phyloP scores from a whole-genome alignment of 2,113 vertebrate genomes.

The Marcusenius ussheri region DNA sequence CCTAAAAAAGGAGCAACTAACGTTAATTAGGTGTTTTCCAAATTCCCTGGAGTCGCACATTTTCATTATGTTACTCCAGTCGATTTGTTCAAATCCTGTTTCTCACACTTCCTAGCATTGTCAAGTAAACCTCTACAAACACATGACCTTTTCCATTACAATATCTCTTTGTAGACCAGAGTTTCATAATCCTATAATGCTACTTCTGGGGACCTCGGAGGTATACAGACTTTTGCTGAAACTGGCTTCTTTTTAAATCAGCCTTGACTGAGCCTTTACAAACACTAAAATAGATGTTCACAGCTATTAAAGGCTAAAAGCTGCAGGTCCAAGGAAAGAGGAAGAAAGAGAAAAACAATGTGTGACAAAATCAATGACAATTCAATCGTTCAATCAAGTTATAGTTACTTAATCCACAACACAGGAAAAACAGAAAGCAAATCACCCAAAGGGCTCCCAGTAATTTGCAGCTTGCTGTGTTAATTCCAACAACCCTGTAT shows the following conservation, averaged over 20 bases:
- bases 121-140: neutral
- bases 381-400: neutral
- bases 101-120: neutral
- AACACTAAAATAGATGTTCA: neutral
- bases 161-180: neutral
- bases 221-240: neutral
- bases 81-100: neutral
- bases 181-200: conserved; percentile 3
- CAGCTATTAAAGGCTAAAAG: neutral
- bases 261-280: neutral
- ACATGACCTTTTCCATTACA: neutral
- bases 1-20: neutral
- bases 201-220: neutral
- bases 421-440: neutral
- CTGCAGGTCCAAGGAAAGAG: neutral
- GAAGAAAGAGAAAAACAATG: neutral
- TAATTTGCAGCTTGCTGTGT: neutral
- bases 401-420: neutral
- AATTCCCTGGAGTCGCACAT: neutral
- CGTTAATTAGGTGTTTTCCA: neutral
- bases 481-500: neutral
- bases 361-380: neutral
- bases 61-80: neutral
- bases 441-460: neutral
- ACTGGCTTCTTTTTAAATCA: neutral